A percentile compares a stretch with the other conserved stretches of the same genome.
Evolutionary conservation across 2,113 vertebrate genomes (phyloP).

Genomic region (Dasyurus viverrinus): DNA sequence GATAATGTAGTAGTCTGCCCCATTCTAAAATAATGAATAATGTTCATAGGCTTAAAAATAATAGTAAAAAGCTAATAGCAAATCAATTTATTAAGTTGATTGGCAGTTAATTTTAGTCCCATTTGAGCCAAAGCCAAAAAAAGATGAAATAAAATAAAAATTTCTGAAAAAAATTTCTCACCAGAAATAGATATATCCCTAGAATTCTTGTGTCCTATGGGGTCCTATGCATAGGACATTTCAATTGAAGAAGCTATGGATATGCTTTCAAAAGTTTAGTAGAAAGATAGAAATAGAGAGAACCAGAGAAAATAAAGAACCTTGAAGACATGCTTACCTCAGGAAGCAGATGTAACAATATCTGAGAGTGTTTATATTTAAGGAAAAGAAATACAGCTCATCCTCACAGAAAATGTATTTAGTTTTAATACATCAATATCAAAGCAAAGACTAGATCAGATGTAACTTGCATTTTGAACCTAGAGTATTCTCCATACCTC

Average conservation of each 20-base stretch:
- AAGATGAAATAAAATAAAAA: background rate
- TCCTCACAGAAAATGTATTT: background rate
- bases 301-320: background rate
- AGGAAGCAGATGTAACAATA: background rate
- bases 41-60: background rate
- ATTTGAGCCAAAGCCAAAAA: background rate
- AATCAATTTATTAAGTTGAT: background rate
- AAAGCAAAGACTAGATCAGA: background rate
- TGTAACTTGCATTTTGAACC: background rate
- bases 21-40: background rate
- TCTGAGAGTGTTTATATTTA: background rate
- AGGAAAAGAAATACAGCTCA: background rate
- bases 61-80: background rate
- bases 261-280: background rate
- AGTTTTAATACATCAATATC: background rate
- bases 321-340: background rate
- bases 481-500: background rate
- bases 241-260: background rate
- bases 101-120: background rate
- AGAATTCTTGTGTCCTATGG: background rate
- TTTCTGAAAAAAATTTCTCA: background rate
- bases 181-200: background rate
- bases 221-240: background rate
- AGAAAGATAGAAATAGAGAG: background rate
- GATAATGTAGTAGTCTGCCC: background rate